These are phyloP conservation scores for Prionace glauca DNA, from an alignment of 2,797 vertebrate species.

Conservation along the genomic window DNA sequence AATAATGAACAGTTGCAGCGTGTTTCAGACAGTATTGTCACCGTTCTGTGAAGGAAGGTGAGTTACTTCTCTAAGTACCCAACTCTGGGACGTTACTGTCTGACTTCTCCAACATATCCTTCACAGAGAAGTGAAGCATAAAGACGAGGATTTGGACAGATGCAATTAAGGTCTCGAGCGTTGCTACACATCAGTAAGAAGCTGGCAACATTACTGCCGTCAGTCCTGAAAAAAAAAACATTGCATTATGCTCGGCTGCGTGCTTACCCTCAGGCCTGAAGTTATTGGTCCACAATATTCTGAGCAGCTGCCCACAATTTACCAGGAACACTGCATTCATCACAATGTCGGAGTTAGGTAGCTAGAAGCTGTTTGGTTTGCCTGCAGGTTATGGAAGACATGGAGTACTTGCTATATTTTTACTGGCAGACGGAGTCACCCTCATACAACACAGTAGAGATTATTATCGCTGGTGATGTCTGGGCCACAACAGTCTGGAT, in stretches of 20 bases:
- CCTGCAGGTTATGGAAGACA: conserved; percentile 50
- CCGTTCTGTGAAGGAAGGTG: background rate
- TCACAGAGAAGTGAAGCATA: background rate
- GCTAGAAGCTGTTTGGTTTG: conserved; percentile 39
- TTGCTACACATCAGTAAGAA: background rate
- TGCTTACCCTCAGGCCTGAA: background rate
- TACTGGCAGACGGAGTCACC: conserved; percentile 50
- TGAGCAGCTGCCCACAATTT: conserved; percentile 27
- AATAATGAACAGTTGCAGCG: background rate
- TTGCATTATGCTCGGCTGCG: background rate
- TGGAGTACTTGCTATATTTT: conserved; percentile 51
- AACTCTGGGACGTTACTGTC: background rate
- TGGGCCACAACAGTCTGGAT: background rate
- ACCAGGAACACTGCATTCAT: conserved; percentile 1
- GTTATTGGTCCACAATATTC: background rate
- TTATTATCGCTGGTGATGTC: background rate
- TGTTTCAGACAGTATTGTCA: background rate
- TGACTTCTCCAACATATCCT: background rate
- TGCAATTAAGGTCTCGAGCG: background rate
- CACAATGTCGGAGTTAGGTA: background rate
- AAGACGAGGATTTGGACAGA: background rate
- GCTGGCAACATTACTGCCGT: background rate
- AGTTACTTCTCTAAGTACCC: conserved; percentile 11
- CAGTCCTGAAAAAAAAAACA: background rate
- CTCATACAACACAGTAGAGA: conserved; percentile 34